phyloP scores from a whole-genome alignment of 2,797 vertebrate genomes.

The Myioborus miniatus region DNA sequence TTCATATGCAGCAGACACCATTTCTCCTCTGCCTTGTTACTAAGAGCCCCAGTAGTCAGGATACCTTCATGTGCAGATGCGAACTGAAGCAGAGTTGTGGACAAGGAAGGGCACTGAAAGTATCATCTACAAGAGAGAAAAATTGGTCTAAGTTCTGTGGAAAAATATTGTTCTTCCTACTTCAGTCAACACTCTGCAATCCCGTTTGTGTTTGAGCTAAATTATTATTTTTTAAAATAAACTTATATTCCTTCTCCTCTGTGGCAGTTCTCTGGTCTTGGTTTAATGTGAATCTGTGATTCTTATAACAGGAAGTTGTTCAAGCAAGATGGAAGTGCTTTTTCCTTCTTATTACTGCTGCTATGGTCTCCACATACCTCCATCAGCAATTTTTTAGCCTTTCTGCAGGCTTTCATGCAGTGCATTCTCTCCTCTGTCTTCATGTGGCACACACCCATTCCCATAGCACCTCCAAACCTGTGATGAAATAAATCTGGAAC shows the following conservation, averaged over 20 bases:
- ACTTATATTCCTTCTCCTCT: conserved; percentile 5
- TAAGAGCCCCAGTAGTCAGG: background rate
- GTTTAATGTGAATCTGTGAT: background rate
- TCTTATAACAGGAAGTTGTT: background rate
- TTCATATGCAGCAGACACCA: background rate
- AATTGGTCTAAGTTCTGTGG: background rate
- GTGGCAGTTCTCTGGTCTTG: background rate
- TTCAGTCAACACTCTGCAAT: background rate
- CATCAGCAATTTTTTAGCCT: background rate
- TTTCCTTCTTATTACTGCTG: background rate
- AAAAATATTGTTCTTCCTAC: conserved; percentile 2
- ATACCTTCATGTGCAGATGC: background rate
- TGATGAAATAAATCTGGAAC: background rate
- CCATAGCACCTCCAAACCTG: background rate
- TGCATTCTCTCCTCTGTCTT: background rate
- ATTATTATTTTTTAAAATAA: conserved; percentile 68
- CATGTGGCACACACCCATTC: background rate
- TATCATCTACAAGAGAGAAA: background rate
- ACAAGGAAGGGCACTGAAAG: background rate
- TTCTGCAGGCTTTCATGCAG: background rate
- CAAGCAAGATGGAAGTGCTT: background rate
- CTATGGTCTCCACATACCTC: fast-evolving
- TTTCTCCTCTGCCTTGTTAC: background rate
- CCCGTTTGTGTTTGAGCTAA: conserved; percentile 39
- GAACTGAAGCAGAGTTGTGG: background rate